phyloP scores from a whole-genome alignment of 2,888 invertebrate species.

The Pristionchus maxplancki region DNA sequence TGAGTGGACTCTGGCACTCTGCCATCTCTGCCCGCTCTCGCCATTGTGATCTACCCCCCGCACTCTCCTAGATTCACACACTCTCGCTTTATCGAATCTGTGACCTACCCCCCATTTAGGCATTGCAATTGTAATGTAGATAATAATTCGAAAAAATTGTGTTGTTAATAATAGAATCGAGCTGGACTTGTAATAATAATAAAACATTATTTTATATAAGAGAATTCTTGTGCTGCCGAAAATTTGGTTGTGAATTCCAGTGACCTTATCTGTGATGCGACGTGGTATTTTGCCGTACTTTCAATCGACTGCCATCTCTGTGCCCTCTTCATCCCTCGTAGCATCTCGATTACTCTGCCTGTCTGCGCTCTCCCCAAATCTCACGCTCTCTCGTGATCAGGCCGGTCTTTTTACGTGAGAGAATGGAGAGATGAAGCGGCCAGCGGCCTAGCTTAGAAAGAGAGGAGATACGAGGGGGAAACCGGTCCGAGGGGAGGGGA shows the following conservation, averaged over 20 bases:
- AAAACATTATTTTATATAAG: too few species aligned
- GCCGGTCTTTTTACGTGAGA: constrained; percentile 40
- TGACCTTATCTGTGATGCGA: background rate
- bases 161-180: background rate
- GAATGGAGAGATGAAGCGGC: constrained; percentile 27
- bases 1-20: constrained; percentile 21
- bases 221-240: too few species aligned
- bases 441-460: background rate
- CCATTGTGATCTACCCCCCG: background rate
- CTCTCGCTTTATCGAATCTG: too few species aligned
- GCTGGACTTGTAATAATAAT: background rate
- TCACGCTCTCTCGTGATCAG: background rate
- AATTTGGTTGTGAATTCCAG: background rate
- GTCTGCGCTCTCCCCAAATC: background rate
- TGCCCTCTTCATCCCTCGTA: background rate
- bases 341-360: background rate
- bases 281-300: constrained; percentile 9
- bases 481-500: background rate
- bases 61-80: too few species aligned
- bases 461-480: background rate
- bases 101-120: too few species aligned
- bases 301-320: background rate
- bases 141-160: background rate
- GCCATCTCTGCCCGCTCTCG: constrained; percentile 22
- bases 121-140: too few species aligned